Evolutionary conservation across 2,888 invertebrate species (phyloP).

Genomic region (Drosophila mimica): DNA sequence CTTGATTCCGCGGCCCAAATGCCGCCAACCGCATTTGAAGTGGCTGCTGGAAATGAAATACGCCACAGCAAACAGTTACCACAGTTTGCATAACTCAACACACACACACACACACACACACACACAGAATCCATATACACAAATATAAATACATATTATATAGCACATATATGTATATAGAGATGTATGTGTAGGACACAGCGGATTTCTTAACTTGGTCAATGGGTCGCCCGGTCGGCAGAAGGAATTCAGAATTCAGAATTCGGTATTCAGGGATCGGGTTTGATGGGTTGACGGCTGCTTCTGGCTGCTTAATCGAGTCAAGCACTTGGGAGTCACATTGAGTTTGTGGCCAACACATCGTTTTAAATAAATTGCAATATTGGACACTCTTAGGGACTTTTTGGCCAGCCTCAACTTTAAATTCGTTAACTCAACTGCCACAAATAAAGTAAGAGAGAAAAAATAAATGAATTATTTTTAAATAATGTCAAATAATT

Average conservation of each 20-base stretch:
- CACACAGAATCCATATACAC: conserved; percentile 14
- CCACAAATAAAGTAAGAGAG: background rate
- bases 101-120: conserved; percentile 35
- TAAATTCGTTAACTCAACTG: background rate
- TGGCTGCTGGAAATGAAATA: conserved; percentile 75
- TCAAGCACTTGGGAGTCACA: conserved; percentile 26
- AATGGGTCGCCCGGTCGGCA: conserved; percentile 72
- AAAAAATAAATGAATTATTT: background rate
- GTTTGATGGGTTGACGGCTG: conserved; percentile 9
- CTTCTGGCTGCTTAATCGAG: conserved; percentile 26
- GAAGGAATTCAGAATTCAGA: conserved; percentile 16
- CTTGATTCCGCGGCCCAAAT: conserved; percentile 79
- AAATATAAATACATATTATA: background rate
- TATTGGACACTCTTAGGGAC: background rate
- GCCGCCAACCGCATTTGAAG: conserved; percentile 80
- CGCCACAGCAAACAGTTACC: conserved; percentile 65
- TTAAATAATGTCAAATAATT: background rate
- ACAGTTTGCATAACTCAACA: conserved; percentile 74
- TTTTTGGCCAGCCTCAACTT: background rate
- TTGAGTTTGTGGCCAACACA: background rate
- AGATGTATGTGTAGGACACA: conserved; percentile 25
- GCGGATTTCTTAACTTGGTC: conserved; percentile 74
- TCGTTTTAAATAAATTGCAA: background rate
- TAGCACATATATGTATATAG: background rate
- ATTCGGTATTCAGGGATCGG: conserved; percentile 10